Base-by-base conservation (phyloP, 1,140 invertebrate species). In the Drosophila parvula region DNA sequence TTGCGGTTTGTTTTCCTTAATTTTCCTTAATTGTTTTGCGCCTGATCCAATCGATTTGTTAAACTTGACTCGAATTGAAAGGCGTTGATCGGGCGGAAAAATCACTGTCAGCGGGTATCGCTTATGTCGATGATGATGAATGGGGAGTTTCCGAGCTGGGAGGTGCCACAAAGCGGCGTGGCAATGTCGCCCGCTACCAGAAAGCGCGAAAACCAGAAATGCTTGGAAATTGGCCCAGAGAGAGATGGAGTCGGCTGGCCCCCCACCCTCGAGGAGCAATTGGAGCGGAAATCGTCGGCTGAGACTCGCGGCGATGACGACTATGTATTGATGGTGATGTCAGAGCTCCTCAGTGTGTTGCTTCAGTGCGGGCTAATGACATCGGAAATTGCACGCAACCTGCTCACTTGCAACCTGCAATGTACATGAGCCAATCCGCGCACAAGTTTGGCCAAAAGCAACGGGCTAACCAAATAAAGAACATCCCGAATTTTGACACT, bases 201-300 rank as follows among this genome's bases (percentile, higher is more conserved):
- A 51, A 60, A 50, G 11, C 5, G 12, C n/a, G 22, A 32, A n/a
- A 36, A 44, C 43, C 27, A 32, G 27, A 67, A 63, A 22, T 22
- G 34, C 11, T 18, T 16, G 27, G 28, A 7, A 48, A 53, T 78
- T 69, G 45, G 34, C 34, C 18, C 64, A 74, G 61, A 77, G 14
- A 77, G 14, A 36, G 32, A 22, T 16, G 14, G 67, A 59, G 47
- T n/a, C 2, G 18, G 18, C 18, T 55, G 34, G 34, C 51, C 10
- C 12, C 51, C 5, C 12, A 2, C 22, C 22, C 22, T 22, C 51
- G 44, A 30, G 44, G 14, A 48, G 53, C 67, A 85, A 86, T 78
- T 88, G 76, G 83, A 86, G 83, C 83, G 83, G 83, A 86, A 86
- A 85, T 45, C 40, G 32, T 50, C 48, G 27, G 50, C 27, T 14